phyloP scores from a whole-genome alignment of 2,888 invertebrate genomes.

The Sinodicranocentrus sp. region DNA sequence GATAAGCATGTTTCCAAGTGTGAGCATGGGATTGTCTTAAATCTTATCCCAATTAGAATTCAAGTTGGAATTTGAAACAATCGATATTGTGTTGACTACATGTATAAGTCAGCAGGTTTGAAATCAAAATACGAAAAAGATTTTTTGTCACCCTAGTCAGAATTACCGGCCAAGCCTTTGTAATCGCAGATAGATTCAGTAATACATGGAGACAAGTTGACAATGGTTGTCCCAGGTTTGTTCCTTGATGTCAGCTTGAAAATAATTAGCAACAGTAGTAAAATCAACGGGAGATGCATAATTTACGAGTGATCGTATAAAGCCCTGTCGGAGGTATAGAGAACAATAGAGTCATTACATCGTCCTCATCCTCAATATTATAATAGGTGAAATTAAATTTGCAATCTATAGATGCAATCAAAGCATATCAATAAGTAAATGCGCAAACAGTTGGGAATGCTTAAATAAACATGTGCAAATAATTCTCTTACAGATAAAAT shows the following conservation, averaged over 20 bases:
- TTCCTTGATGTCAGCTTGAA: constrained; percentile 10
- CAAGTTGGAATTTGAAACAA: not conserved
- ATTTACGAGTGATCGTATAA: constrained; percentile 41
- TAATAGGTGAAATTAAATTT: constrained; percentile 1
- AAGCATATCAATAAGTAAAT: not conserved
- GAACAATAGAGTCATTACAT: constrained; percentile 42
- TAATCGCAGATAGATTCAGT: not conserved
- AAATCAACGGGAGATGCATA: constrained; percentile 50
- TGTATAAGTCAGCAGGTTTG: too few species aligned
- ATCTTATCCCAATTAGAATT: not conserved
- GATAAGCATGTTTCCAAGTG: constrained; percentile 41
- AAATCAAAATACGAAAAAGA: not conserved
- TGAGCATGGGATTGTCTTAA: constrained; percentile 7
- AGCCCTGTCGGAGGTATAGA: constrained; percentile 37
- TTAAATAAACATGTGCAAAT: too few species aligned
- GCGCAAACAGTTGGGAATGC: too few species aligned
- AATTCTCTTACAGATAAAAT: too few species aligned
- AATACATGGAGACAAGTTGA: constrained; percentile 6
- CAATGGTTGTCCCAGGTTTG: not conserved
- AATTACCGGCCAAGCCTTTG: not conserved
- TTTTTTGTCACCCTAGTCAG: not conserved
- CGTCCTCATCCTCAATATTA: not conserved
- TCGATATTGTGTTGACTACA: not conserved
- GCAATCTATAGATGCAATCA: not conserved
- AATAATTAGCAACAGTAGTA: constrained; percentile 55